Evolutionary conservation across 2,113 vertebrate genomes (phyloP), one percentile per base, ranked within the genome.

Genomic region (Bubalus kerabau): DNA sequence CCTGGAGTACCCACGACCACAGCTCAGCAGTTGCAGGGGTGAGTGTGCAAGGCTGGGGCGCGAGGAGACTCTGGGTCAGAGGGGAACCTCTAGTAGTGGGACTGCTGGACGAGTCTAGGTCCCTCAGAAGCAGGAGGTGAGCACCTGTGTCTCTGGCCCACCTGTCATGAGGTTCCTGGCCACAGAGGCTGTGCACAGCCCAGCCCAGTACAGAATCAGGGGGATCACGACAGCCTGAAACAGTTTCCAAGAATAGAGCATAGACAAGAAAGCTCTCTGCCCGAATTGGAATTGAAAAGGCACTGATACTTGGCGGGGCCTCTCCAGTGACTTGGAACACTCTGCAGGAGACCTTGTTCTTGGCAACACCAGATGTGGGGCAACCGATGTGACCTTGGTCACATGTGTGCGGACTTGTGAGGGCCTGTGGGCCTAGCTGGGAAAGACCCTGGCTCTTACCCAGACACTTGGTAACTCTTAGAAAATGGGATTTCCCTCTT

Each of bases 401-500:
- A 64, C 50, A 57, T 0, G 2, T 80, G 64, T 50, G 23, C 21
- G 23, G 48, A 82, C 26, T 59, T 67, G 48, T 54, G 11, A 48
- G 62, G 57, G 50, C 15, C 71, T 6, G 16, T 11, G 24, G 71
- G 71, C n/a, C 59, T 17, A 10, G 21, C 15, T 16, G 32, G 52
- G 46, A 43, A 43, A 54, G 76, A 81, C 59, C 19, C n/a, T 86
- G 88, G n/a, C 28, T 96, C n/a, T 84, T 36, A 67, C 13, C 12
- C 17, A 56, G 36, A 78, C 9, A 46, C 67, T 76, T 62, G 24
- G 50, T 81, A 87, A 88, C 36, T 92, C 52, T 46, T 4, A 15
- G 56, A 94, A 71, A 91, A 36, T 80, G 52, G 32, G 56, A 81
- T 91, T 91, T 94, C 80, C 89, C 81, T 95, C 57, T 91, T 93